Conservation (phyloP, 2,797 vertebrate species). For the Hypotaenidia okinawae region DNA sequence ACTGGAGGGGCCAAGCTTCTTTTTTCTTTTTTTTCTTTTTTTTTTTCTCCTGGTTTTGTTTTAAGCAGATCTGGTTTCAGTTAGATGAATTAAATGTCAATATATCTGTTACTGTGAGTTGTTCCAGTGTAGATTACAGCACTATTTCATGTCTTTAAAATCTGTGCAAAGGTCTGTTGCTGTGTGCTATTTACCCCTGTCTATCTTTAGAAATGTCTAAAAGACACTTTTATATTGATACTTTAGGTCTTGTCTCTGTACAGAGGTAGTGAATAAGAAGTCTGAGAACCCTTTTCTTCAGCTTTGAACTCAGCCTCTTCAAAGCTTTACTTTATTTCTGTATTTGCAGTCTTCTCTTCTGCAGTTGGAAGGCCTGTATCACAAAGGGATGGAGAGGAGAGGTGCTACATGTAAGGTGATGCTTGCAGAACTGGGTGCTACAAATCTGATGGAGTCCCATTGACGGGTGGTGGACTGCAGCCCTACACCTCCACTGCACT, state of each 20-base stretch:
- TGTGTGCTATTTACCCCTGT: slow-evolving; percentile 61
- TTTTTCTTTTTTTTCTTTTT: neutral
- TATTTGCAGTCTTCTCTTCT: neutral
- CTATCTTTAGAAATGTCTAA: slow-evolving; percentile 56
- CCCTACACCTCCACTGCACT: neutral
- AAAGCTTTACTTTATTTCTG: neutral
- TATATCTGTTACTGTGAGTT: slow-evolving; percentile 74
- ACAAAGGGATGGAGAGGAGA: neutral
- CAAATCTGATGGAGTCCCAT: rapidly evolving
- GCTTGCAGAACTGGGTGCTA: neutral
- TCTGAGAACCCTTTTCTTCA: neutral
- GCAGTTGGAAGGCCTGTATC: neutral
- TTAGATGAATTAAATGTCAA: slow-evolving; percentile 77
- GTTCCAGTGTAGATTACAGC: slow-evolving; percentile 73
- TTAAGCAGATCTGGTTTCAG: slow-evolving; percentile 76
- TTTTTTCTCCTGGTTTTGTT: neutral
- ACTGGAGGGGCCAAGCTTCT: slow-evolving; percentile 13
- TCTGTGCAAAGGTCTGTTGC: slow-evolving; percentile 67
- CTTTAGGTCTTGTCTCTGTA: slow-evolving; percentile 29
- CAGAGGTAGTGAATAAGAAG: neutral
- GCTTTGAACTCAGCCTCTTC: neutral
- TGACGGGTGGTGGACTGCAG: neutral
- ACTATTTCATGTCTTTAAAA: slow-evolving; percentile 56
- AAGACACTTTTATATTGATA: slow-evolving; percentile 51
- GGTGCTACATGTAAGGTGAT: neutral